Base-by-base conservation (phyloP, 2,797 vertebrate genomes). In the Oreortyx pictus region DNA sequence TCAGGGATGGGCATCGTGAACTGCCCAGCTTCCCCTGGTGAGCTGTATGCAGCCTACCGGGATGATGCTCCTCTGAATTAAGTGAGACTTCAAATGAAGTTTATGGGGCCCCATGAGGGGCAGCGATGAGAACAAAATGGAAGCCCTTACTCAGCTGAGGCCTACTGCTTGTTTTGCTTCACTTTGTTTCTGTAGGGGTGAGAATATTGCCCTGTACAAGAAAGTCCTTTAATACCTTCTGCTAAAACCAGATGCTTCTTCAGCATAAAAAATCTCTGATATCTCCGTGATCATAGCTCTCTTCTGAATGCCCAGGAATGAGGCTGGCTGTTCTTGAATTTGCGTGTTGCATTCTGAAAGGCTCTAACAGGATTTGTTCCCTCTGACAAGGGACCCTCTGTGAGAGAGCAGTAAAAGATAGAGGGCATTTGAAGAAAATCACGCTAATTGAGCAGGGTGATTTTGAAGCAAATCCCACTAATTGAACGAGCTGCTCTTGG, bases 401-500 rank as follows among this genome's bases (percentile, higher is more conserved):
- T 57, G 65, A 78, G 64, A 70, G 82, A 83, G 66, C 43, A 83
- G 56, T 82, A 64, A 73, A 94, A 79, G 47, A 56, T 54, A 35
- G 4, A 93, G 90, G 39, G 47, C 77, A 50, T 92, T 91, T 94
- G 70, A 91, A 81, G 86, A 78, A 94, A 94, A 78, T 89, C 65
- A 46, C 85, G 29, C 49, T 93, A 91, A 91, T 89, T 92, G 70
- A 92, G 72, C 41, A 86, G 80, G 80, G 88, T 86, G 57, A 60
- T 89, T 91, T 92, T 82, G 71, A 84, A 94, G 83, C 71, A 94
- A 95, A 95, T 92, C 57, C 74, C 81, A 90, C 60, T 86, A 80
- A 90, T 77, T 88, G 94, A 88, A 49, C 64, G 64, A 65, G 47
- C 81, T 74, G 74, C 60, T 89, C 50, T 75, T 74, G 83, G 60